phyloP scores from a whole-genome alignment of 2,888 invertebrate species.

The Thelaira solivaga region DNA sequence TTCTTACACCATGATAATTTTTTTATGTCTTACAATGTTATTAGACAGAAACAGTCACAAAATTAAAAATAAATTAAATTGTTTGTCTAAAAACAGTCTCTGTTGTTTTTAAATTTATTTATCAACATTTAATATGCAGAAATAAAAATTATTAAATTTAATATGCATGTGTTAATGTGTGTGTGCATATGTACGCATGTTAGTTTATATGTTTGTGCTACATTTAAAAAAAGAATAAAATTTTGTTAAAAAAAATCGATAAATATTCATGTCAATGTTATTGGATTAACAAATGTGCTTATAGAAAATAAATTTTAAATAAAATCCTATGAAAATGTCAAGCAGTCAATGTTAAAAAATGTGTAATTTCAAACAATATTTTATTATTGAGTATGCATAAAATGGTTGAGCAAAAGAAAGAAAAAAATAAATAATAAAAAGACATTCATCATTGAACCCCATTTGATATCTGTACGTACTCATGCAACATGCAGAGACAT shows the following conservation, averaged over 20 bases:
- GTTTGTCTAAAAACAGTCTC: too few relatives aligned
- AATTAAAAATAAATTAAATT: too few relatives aligned
- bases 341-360: conserved; percentile 27
- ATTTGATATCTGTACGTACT: background rate
- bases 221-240: background rate
- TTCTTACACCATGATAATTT: too few relatives aligned
- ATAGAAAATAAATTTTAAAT: background rate
- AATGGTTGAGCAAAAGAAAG: background rate
- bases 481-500: conserved; percentile 4
- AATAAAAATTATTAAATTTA: too few relatives aligned
- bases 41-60: too few relatives aligned
- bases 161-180: too few relatives aligned
- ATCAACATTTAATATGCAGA: too few relatives aligned
- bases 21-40: too few relatives aligned
- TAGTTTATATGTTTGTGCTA: too few relatives aligned
- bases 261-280: conserved; percentile 13
- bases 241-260: conserved; percentile 16
- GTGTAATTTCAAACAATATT: background rate
- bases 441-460: conserved; percentile 19
- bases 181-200: too few relatives aligned
- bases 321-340: conserved; percentile 24
- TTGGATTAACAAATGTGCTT: conserved; percentile 1
- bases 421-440: background rate
- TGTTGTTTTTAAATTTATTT: too few relatives aligned
- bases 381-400: conserved; percentile 45